These are phyloP conservation scores for Notarius quadriscutis DNA, from an alignment of 2,113 vertebrate species.

Conservation along the genomic window DNA sequence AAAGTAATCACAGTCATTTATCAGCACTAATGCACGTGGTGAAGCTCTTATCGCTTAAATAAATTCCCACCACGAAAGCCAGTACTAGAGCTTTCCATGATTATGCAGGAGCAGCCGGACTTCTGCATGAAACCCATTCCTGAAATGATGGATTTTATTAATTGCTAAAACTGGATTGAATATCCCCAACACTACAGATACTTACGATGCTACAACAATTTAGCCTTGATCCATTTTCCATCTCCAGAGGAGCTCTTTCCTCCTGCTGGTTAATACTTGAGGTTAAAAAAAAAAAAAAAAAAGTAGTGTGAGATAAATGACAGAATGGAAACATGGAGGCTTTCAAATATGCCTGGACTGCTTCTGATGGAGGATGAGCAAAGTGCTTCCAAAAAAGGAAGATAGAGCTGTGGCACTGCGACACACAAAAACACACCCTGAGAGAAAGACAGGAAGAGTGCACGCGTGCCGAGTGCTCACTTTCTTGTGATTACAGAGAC, in stretches of 20 bases:
- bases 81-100: neutral
- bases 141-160: neutral
- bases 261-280: neutral
- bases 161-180: neutral
- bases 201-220: neutral
- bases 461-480: neutral
- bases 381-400: conserved; percentile 52
- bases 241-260: neutral
- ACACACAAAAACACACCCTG: neutral
- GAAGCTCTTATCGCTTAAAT: neutral
- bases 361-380: conserved; percentile 41
- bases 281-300: neutral
- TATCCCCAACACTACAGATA: neutral
- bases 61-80: too few species aligned
- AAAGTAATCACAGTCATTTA: neutral
- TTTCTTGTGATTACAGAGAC: conserved; percentile 15
- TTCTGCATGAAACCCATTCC: neutral
- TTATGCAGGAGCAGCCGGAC: neutral
- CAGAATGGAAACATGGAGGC: conserved; percentile 38
- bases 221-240: neutral
- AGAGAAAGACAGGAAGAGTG: neutral
- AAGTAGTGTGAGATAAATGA: conserved; percentile 22
- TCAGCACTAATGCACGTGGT: neutral
- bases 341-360: conserved; percentile 30
- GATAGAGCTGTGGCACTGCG: conserved; percentile 36